These are phyloP conservation scores for Artemia sp. DNA, from an alignment of 2,888 invertebrate species.

Conservation along the genomic window DNA sequence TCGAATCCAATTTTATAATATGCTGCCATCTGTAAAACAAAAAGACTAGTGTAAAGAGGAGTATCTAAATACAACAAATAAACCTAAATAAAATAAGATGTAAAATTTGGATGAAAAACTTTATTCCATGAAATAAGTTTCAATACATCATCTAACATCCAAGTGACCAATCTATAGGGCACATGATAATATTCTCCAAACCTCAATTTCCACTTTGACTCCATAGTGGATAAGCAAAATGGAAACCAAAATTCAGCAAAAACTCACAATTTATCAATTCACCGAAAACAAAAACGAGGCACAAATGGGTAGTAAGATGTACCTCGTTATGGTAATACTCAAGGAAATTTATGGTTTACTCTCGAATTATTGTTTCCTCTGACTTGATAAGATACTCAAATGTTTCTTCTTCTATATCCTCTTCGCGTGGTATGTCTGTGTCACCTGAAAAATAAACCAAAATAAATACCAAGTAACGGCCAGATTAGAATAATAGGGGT, in stretches of 20 bases:
- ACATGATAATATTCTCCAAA: background rate
- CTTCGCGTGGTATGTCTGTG: constrained; percentile 41
- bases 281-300: background rate
- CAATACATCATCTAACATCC: background rate
- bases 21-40: no score
- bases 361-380: constrained; percentile 43
- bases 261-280: background rate
- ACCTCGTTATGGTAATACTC: background rate
- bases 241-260: no score
- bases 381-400: constrained; percentile 97
- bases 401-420: constrained; percentile 79
- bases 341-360: background rate
- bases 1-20: no score
- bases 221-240: no score
- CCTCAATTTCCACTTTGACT: background rate
- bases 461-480: constrained; percentile 11
- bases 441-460: constrained; percentile 14
- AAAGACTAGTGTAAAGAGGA: no score
- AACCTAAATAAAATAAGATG: no score
- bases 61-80: no score
- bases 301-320: background rate
- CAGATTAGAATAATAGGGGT: no score
- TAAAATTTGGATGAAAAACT: no score
- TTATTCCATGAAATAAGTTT: no score
- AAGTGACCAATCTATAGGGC: background rate